These are phyloP conservation scores for Ophthalmolycus amberensis DNA, from an alignment of 2,113 vertebrate genomes.

Conservation along the genomic window DNA sequence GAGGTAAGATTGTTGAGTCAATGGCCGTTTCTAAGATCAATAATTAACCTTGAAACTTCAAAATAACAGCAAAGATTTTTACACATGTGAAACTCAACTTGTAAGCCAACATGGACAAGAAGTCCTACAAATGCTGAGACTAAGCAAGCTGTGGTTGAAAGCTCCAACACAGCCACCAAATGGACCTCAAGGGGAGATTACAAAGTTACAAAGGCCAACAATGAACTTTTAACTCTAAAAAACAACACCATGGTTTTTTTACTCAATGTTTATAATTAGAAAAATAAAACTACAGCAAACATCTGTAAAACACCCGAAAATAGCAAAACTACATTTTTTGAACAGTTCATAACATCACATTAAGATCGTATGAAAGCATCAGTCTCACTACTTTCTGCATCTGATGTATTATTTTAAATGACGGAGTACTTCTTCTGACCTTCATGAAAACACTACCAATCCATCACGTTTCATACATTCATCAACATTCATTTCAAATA, in stretches of 20 bases:
- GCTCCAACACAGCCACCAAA: not conserved
- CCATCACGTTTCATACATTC: not conserved
- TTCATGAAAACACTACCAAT: not conserved
- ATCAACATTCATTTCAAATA: too few relatives aligned
- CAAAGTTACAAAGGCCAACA: not conserved
- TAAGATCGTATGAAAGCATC: not conserved
- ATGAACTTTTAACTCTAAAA: not conserved
- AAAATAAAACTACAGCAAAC: constrained; percentile 24
- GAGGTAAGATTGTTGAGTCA: not conserved
- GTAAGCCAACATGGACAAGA: too few relatives aligned
- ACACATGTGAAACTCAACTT: not conserved
- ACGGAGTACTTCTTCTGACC: not conserved
- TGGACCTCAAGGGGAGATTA: not conserved
- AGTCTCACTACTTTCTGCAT: not conserved
- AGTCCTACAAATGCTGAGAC: not conserved
- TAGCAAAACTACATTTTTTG: not conserved
- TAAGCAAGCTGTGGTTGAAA: not conserved
- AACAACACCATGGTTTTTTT: not conserved
- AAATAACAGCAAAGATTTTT: not conserved
- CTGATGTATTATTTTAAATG: not conserved
- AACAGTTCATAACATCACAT: not conserved
- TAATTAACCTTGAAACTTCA: not conserved
- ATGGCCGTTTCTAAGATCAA: not conserved
- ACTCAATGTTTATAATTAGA: not conserved
- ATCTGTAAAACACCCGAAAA: not conserved